Evolutionary conservation across 2,113 vertebrate species (phyloP), one percentile per base, ranked within the genome.

Genomic region (Hydropotes inermis): DNA sequence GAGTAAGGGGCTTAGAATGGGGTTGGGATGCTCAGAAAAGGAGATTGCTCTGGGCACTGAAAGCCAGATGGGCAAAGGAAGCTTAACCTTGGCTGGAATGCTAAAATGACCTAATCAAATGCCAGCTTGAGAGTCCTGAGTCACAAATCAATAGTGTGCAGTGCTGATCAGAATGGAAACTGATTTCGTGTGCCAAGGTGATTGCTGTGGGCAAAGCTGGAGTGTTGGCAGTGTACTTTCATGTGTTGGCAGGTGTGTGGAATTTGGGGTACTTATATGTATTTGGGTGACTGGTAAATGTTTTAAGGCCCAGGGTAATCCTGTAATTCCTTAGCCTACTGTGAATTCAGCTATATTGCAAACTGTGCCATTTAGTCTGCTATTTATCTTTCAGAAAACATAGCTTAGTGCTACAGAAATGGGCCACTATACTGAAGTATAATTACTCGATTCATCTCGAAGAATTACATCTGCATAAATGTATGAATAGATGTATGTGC

Each of bases 331-430:
- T 60, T 83, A 74, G 86, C 33, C 70, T 50, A n/a, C 50, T 60
- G 7, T 78, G 33, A 78, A 83, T 79, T 95, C 67, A 86, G 11
- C 55, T 96, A 14, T 90, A 28, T 60, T 74, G 58, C 61, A 86
- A 76, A 86, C 30, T n/a, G 11, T 55, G 27, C 12, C 67, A 39
- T 89, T 97, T 74, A 64, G 25, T 25, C n/a, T 95, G 13, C 30
- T 87, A 25, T 47, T 97, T 95, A 45, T 25, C 61, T 78, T 93
- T 89, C 60, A 54, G n/a, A 93, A 85, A 93, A 79, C 33, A 85
- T 5, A 70, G 14, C 27, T 52, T 83, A 30, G 7, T 61, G 21
- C 28, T 93, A 14, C 55, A 95, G 82, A 87, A 87, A 85, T 91
- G 50, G 23, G 9, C 13, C 30, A 76, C 82, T 95, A 61, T 95